Evolutionary conservation across 2,888 invertebrate genomes (phyloP).

Genomic region (Hirtodrosophila trivittata): DNA sequence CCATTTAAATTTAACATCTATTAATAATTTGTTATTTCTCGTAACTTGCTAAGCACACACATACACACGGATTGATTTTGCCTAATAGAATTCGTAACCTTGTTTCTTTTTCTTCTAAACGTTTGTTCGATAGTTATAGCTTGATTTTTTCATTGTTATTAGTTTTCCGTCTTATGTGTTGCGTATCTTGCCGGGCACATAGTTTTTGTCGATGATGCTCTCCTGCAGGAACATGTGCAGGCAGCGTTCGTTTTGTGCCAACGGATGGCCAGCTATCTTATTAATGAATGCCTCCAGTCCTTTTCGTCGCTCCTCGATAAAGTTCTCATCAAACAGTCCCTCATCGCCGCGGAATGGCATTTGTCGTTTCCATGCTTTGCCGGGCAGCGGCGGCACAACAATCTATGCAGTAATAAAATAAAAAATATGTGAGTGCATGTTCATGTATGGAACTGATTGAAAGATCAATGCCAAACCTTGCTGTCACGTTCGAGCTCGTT

Average conservation of each 20-base stretch:
- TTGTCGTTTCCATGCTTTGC: constrained; percentile 99
- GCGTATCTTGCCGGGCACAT: constrained; percentile 99
- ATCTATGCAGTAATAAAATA: constrained; percentile 86
- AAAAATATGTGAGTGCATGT: too few relatives aligned
- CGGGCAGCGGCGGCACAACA: constrained; percentile 98
- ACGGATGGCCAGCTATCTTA: constrained; percentile 99
- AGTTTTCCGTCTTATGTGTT: constrained; percentile 89
- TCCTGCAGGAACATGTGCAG: constrained; percentile 99
- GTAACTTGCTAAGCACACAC: constrained; percentile 57
- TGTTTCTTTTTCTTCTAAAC: constrained; percentile 13
- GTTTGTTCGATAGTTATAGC: constrained; percentile 66
- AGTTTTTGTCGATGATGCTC: constrained; percentile 98
- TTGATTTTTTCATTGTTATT: constrained; percentile 41
- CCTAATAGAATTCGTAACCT: constrained; percentile 67
- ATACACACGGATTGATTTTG: constrained; percentile 61
- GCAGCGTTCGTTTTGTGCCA: constrained; percentile 99
- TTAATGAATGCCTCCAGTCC: constrained; percentile 99
- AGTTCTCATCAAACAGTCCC: constrained; percentile 99
- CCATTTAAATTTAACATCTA: constrained; percentile 54
- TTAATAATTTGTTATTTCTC: constrained; percentile 33
- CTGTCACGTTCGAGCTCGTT: constrained; percentile 99
- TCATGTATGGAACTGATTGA: too few relatives aligned
- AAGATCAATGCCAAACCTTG: constrained; percentile 87
- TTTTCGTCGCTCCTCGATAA: constrained; percentile 99
- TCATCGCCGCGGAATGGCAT: constrained; percentile 99